Conservation (phyloP, 37 sponge, comb jelly and placozoan species). For the Ianthella basta region DNA sequence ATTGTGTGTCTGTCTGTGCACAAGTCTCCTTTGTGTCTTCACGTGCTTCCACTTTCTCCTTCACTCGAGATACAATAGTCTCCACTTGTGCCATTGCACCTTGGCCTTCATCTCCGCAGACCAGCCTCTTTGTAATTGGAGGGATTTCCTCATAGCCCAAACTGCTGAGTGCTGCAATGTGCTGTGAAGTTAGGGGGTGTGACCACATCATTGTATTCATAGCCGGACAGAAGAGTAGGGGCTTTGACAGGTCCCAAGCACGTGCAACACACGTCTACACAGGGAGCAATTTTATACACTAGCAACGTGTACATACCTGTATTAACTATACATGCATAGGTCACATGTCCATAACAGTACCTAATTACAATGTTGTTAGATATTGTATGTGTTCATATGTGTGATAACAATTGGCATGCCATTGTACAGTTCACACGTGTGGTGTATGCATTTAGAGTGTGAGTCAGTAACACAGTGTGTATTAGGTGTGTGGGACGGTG, state of each 20-base stretch:
- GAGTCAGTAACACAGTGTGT: too few relatives aligned
- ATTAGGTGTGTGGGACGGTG: too few relatives aligned
- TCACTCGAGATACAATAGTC: slow-evolving; percentile 34
- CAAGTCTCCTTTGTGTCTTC: too few relatives aligned
- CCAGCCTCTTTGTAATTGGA: slow-evolving; percentile 86
- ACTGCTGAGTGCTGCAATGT: slow-evolving; percentile 40
- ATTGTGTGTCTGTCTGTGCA: too few relatives aligned
- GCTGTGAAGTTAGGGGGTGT: slow-evolving; percentile 85
- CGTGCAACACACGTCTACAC: slow-evolving; percentile 84
- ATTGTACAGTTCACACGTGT: too few relatives aligned
- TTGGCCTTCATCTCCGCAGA: slow-evolving; percentile 91
- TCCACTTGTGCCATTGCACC: slow-evolving; percentile 64
- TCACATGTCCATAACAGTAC: too few relatives aligned
- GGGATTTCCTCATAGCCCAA: slow-evolving; percentile 80
- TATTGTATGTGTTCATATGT: too few relatives aligned
- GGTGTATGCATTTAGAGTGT: too few relatives aligned
- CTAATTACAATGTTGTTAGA: too few relatives aligned
- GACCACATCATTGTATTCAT: slow-evolving; percentile 98
- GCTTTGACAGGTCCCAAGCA: slow-evolving; percentile 88
- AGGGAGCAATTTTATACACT: neutral
- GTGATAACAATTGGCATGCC: too few relatives aligned
- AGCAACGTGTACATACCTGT: too few relatives aligned
- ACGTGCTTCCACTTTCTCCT: neutral
- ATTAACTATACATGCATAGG: too few relatives aligned
- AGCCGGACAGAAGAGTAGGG: slow-evolving; percentile 92